These are phyloP conservation scores for Machimus atricapillus DNA, from an alignment of 2,888 invertebrate genomes.

Conservation along the genomic window DNA sequence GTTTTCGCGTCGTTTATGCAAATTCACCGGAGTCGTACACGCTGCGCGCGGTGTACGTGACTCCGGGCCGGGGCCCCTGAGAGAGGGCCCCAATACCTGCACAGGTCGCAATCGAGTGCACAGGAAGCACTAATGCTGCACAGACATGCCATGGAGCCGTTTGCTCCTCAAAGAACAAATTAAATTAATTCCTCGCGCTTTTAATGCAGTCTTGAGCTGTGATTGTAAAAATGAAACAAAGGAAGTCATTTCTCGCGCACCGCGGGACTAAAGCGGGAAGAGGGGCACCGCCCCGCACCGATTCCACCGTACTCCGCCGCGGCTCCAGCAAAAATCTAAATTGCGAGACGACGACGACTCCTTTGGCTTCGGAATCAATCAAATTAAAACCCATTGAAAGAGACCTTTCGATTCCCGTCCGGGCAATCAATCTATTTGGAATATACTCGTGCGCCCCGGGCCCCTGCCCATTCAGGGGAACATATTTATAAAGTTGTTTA, in stretches of 20 bases:
- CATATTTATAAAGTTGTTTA: constrained; percentile 45
- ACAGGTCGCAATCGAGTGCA: constrained; percentile 5
- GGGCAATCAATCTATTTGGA: constrained; percentile 37
- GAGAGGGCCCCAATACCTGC: neutral
- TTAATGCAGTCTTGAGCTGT: constrained; percentile 28
- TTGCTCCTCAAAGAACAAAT: constrained; percentile 37
- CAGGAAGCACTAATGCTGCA: constrained; percentile 36
- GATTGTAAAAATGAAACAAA: constrained; percentile 36
- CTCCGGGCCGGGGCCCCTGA: neutral
- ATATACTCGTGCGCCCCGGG: neutral
- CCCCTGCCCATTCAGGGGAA: constrained; percentile 14
- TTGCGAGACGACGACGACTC: constrained; percentile 32
- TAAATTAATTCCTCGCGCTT: constrained; percentile 33
- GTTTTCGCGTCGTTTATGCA: constrained; percentile 35
- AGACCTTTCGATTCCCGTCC: constrained; percentile 34
- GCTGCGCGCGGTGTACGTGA: neutral
- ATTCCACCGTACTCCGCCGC: neutral
- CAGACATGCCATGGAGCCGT: constrained; percentile 36
- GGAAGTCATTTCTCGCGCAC: neutral
- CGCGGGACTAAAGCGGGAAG: neutral
- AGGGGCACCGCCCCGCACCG: no score
- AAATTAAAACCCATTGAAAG: constrained; percentile 37
- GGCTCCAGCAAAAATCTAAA: neutral
- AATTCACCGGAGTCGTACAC: constrained; percentile 24
- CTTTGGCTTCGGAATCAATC: constrained; percentile 31